These are phyloP conservation scores for Machaerirhynchus nigripectus DNA, from an alignment of 2,113 vertebrate species.

Conservation along the genomic window DNA sequence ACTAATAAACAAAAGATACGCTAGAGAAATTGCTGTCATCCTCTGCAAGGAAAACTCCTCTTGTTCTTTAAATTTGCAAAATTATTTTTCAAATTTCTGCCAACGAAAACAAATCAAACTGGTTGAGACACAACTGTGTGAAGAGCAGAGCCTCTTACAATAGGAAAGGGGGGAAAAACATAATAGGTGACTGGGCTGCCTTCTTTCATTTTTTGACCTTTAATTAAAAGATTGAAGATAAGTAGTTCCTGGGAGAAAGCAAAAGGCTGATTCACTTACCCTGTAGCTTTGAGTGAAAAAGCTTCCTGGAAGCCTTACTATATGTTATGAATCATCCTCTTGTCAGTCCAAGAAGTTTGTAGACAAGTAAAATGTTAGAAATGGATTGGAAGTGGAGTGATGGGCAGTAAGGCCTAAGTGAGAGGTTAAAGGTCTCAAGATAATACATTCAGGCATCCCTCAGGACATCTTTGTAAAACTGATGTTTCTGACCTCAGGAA, in stretches of 20 bases:
- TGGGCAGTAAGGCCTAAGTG: slow-evolving; percentile 47
- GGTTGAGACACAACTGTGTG: slow-evolving; percentile 2
- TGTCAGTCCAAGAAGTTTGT: slow-evolving; percentile 74
- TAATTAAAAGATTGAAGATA: slow-evolving; percentile 83
- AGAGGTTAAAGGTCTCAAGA: slow-evolving; percentile 65
- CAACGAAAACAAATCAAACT: slow-evolving; percentile 24
- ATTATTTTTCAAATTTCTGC: slow-evolving; percentile 43
- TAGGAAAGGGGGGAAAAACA: neutral
- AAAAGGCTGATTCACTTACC: slow-evolving; percentile 76
- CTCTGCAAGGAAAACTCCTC: neutral
- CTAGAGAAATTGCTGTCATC: neutral
- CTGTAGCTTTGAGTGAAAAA: slow-evolving; percentile 68
- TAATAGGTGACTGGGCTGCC: slow-evolving; percentile 59
- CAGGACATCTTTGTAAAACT: slow-evolving; percentile 58
- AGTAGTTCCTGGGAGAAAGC: slow-evolving; percentile 74
- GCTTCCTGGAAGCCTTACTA: slow-evolving; percentile 69
- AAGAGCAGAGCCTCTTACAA: slow-evolving; percentile 34
- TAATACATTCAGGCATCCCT: slow-evolving; percentile 64
- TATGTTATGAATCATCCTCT: slow-evolving; percentile 71
- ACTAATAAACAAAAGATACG: neutral
- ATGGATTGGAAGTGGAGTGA: slow-evolving; percentile 67
- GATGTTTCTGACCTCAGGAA: slow-evolving; percentile 66
- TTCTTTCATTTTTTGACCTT: slow-evolving; percentile 77
- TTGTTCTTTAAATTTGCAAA: slow-evolving; percentile 29
- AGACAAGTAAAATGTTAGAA: slow-evolving; percentile 72